Evolutionary conservation across 2,888 invertebrate genomes (phyloP), one percentile per base, ranked within the genome.

Genomic region (Pyrrhia umbra): DNA sequence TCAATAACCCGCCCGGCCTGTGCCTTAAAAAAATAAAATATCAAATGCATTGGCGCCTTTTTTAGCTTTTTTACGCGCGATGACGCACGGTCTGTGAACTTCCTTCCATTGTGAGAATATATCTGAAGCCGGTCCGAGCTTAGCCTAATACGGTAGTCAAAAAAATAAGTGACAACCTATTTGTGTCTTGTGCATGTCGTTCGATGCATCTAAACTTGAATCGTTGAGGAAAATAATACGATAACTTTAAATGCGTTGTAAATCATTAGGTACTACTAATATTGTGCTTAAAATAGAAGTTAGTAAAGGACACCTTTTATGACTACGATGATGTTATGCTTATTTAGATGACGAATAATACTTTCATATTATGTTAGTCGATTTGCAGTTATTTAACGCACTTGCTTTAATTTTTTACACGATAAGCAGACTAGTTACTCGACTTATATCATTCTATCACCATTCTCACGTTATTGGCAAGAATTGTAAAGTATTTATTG

Each of bases 51-150:
- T 77, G 78, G 72, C 78, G 80, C 72, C 72, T 68, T 77, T 84
- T 88, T 86, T 84, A 79, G 80, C 79, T 84, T 86, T 89, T 87
- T 78, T 76, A 71, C 62, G 72, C 75, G 71, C 81, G 86, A 91
- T 94, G 93, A 94, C 92, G 93, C 94, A 93, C 90, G 84, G 88
- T 88, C 88, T 91, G 91, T 89, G 91, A 90, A 93, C 94, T 94
- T 94, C 94, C 93, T 94, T 79, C 91, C 93, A 93, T 94, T 94
- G 94, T 94, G 92, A 90, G 90, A 92, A 90, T 85, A 55, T 72
- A 37, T 81, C 80, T 79, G 83, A 81, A 78, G 76, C 66, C 70
- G 64, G 70, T 66, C 66, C 66, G 47, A 62, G 74, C 57, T 73
- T 52, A 45, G 58, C 71, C 78, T 72, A 78, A 80, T 80, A 80